phyloP scores from a whole-genome alignment of 2,888 invertebrate species.

The Reticulitermes lucifugus region DNA sequence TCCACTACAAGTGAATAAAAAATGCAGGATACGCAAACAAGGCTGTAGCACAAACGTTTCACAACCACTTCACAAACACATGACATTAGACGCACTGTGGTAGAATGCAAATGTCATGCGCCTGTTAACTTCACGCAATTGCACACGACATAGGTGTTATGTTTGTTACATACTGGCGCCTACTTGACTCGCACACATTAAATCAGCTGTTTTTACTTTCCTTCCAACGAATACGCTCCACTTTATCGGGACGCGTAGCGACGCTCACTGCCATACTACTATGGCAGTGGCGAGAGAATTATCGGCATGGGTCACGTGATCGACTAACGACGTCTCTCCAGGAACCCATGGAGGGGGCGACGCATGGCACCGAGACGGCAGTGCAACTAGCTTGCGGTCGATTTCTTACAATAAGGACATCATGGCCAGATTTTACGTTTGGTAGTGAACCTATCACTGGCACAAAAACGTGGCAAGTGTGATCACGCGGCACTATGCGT shows the following conservation, averaged over 20 bases:
- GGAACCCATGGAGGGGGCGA: background rate
- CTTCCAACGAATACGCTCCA: no score
- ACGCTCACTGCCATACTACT: background rate
- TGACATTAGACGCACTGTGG: background rate
- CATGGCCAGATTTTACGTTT: no score
- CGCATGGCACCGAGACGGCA: background rate
- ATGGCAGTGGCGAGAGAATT: background rate
- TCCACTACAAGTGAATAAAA: no score
- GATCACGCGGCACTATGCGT: no score
- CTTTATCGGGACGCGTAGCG: background rate
- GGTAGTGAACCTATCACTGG: no score
- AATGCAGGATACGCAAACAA: no score
- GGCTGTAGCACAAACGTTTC: background rate
- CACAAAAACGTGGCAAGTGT: no score
- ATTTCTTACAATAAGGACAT: background rate
- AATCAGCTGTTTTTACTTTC: background rate
- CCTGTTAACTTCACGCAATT: background rate
- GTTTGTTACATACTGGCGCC: background rate
- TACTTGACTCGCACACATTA: background rate
- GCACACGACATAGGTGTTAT: background rate
- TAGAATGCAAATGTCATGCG: background rate
- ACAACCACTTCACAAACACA: background rate
- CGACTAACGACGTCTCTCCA: background rate
- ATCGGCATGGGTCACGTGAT: background rate
- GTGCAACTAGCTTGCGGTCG: slow-evolving; percentile 5